phyloP scores from a whole-genome alignment of 2,797 vertebrate genomes.

The Caiman crocodilus region DNA sequence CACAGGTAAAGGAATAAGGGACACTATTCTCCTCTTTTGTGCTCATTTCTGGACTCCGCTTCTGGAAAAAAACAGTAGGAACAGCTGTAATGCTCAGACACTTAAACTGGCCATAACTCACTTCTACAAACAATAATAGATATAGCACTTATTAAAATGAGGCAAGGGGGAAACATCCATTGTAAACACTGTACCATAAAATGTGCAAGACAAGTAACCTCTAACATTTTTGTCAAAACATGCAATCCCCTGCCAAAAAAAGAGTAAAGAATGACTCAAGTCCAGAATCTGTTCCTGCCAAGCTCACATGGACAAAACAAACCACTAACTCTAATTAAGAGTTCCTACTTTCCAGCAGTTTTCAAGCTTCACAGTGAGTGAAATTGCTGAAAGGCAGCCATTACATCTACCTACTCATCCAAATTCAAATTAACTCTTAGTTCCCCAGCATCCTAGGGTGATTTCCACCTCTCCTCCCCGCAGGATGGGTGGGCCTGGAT shows the following conservation, averaged over 20 bases:
- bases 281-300: fast-evolving
- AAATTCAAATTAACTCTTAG: too few relatives aligned
- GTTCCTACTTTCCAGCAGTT: neutral
- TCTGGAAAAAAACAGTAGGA: neutral
- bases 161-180: fast-evolving
- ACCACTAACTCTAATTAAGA: neutral
- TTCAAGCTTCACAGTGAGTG: fast-evolving
- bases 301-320: fast-evolving
- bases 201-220: neutral
- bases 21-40: too few relatives aligned
- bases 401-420: neutral
- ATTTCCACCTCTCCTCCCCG: too few relatives aligned
- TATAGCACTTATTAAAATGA: neutral
- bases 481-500: too few relatives aligned
- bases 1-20: too few relatives aligned
- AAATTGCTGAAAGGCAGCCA: neutral
- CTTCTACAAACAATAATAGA: neutral
- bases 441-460: too few relatives aligned
- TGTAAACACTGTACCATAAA: neutral
- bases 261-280: neutral
- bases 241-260: neutral
- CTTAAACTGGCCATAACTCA: neutral
- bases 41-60: fast-evolving
- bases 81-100: neutral
- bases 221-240: neutral